Evolutionary conservation across 2,888 invertebrate species (phyloP).

Genomic region (Scrobipalpa costella): DNA sequence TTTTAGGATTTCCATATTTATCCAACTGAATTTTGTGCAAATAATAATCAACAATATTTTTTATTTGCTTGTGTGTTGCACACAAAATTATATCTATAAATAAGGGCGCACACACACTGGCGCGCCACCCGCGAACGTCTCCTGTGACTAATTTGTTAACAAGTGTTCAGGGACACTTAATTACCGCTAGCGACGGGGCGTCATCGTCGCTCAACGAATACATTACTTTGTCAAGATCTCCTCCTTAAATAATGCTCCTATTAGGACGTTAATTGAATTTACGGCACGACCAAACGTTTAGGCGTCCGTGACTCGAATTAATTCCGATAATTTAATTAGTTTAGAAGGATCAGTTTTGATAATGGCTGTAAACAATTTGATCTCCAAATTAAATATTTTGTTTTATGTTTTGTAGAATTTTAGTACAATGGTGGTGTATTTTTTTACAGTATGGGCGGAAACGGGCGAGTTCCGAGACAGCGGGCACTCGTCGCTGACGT

Average conservation of each 20-base stretch:
- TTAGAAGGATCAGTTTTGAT: constrained; percentile 4
- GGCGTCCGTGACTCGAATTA: constrained; percentile 28
- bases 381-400: neutral
- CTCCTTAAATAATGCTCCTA: constrained; percentile 58
- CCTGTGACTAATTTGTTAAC: constrained; percentile 74
- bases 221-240: constrained; percentile 63
- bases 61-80: neutral
- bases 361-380: constrained; percentile 18
- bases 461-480: constrained; percentile 93
- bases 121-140: constrained; percentile 40
- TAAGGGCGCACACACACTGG: constrained; percentile 57
- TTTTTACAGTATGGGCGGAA: constrained; percentile 92
- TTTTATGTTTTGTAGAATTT: neutral
- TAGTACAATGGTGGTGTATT: neutral
- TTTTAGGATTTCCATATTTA: too few relatives aligned
- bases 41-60: neutral
- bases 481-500: constrained; percentile 85
- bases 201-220: constrained; percentile 63
- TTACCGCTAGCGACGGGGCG: constrained; percentile 60
- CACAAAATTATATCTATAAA: constrained; percentile 48
- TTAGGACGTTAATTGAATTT: constrained; percentile 61
- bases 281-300: constrained; percentile 38
- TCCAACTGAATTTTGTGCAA: neutral
- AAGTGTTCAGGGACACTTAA: constrained; percentile 66
- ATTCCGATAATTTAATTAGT: constrained; percentile 23